Conservation (phyloP, 2,113 vertebrate species). For the Echinops telfairi region DNA sequence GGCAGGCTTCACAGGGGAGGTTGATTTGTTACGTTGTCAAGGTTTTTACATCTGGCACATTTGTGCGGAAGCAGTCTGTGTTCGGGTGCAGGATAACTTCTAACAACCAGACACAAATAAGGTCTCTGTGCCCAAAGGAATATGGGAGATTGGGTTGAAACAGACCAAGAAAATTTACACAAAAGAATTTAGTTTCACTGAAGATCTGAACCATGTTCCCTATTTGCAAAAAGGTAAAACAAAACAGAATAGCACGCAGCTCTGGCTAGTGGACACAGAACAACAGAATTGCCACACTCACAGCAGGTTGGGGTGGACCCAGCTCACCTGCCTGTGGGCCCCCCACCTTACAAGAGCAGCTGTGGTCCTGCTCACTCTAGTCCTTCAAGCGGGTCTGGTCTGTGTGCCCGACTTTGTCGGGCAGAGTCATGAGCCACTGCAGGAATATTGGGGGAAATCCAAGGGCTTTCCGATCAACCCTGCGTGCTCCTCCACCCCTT, state of each 20-base stretch:
- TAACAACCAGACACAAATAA: not conserved
- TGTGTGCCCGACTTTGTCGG: not conserved
- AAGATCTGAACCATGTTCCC: too few species aligned
- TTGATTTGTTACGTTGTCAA: too few species aligned
- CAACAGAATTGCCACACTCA: too few species aligned
- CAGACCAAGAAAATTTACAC: not conserved
- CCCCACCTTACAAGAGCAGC: too few species aligned
- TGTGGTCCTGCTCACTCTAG: too few species aligned
- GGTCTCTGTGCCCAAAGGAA: not conserved
- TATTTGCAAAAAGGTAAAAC: too few species aligned
- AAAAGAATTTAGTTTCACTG: not conserved
- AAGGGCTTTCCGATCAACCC: constrained; percentile 1
- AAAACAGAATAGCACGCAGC: too few species aligned
- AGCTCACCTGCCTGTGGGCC: accelerated
- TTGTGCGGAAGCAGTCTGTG: not conserved
- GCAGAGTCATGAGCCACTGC: not conserved
- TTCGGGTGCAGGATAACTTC: not conserved
- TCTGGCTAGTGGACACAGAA: too few species aligned
- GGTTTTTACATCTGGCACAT: too few species aligned
- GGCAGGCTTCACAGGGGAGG: not conserved
- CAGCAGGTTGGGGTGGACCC: accelerated
- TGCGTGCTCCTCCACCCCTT: too few species aligned
- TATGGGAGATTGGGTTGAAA: not conserved
- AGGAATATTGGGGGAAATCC: constrained; percentile 61
- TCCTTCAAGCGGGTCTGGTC: not conserved